Conservation (phyloP, 2,888 invertebrate species). For the Mesoligia furuncula region DNA sequence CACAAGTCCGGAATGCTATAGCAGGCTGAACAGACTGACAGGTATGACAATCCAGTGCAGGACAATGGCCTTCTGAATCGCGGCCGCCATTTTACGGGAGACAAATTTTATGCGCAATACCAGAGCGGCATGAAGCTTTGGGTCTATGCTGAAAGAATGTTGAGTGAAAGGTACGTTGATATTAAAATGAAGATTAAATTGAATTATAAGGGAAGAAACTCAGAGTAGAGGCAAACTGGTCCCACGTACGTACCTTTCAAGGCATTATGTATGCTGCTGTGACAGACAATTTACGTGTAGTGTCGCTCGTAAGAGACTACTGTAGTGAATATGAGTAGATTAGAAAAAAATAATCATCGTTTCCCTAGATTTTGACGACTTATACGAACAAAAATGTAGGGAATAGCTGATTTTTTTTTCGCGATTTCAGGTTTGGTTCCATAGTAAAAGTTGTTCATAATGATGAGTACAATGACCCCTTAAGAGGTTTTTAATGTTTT, state of each 20-base stretch:
- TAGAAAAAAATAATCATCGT: no score
- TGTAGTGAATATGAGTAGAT: no score
- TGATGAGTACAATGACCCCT: no score
- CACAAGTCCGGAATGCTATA: constrained; percentile 54
- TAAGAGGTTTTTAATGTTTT: no score
- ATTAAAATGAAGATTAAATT: neutral
- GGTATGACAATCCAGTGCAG: constrained; percentile 57
- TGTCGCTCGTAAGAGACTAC: no score
- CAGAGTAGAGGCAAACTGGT: neutral
- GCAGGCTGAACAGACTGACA: constrained; percentile 42
- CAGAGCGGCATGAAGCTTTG: constrained; percentile 40
- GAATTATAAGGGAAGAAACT: neutral
- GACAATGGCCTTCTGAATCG: constrained; percentile 43
- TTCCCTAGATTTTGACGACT: no score
- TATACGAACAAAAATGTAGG: no score
- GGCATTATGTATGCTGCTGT: no score
- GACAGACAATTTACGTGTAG: no score
- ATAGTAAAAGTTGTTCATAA: no score
- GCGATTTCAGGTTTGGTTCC: no score
- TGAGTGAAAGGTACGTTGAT: constrained; percentile 19
- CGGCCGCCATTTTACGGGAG: constrained; percentile 45
- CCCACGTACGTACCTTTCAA: neutral
- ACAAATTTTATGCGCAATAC: constrained; percentile 43
- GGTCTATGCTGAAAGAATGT: constrained; percentile 28
- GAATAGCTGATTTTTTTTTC: no score